phyloP scores from a whole-genome alignment of 2,888 invertebrate species.

The Drosophila percnosoma region DNA sequence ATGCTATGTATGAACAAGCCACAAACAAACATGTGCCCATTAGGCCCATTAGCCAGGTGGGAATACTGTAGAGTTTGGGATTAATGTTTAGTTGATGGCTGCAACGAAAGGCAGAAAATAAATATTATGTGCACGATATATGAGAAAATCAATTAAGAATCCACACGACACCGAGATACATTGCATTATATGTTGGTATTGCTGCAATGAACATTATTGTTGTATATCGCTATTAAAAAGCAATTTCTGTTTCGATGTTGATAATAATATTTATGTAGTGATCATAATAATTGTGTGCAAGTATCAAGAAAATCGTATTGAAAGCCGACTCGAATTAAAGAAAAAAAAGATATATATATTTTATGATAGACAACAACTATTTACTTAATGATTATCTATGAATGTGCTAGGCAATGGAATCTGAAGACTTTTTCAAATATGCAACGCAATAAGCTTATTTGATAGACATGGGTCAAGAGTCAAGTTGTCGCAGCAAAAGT shows the following conservation, averaged over 20 bases:
- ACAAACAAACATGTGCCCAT: neutral
- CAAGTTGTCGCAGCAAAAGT: neutral
- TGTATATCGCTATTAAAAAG: neutral
- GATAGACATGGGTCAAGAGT: neutral
- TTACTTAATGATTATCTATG: neutral
- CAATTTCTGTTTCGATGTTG: neutral
- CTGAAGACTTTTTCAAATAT: neutral
- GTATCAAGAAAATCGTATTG: neutral
- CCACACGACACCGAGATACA: neutral
- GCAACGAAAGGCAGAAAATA: neutral
- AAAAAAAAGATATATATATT: neutral
- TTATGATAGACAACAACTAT: neutral
- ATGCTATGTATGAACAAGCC: neutral
- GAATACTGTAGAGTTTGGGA: neutral
- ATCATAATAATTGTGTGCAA: neutral
- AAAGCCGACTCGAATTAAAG: neutral
- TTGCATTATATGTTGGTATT: neutral
- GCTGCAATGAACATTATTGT: neutral
- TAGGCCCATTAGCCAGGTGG: conserved; percentile 6
- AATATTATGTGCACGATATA: neutral
- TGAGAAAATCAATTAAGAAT: neutral
- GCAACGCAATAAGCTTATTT: neutral
- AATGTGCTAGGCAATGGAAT: neutral
- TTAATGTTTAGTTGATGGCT: neutral
- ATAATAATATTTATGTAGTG: neutral